Evolutionary conservation across 1,140 invertebrate species (phyloP), one percentile per base, ranked within the genome.

Genomic region (Pogonognathellus flavescens): DNA sequence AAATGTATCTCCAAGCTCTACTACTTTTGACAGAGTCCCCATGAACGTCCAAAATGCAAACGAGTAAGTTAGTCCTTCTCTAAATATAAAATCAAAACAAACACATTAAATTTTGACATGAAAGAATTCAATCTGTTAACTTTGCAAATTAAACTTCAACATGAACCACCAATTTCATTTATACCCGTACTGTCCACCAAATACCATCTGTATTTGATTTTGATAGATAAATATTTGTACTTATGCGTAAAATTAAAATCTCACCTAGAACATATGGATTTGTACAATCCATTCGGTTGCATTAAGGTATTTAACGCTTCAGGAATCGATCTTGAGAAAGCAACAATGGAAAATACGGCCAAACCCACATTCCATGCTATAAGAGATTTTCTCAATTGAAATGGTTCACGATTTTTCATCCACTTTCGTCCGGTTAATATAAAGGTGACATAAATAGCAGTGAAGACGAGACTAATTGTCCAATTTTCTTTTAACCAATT

Each of bases 401-500:
- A 99, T 89, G 95, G 94, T 57, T 95, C 94, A 87, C 97, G 93
- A 89, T 94, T 95, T 89, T 95, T 94, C 98, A 99, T 99, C 89
- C 95, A 95, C 89, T 95, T 93, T 91, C 98, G 96, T 41, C 97
- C 96, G 82, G 94, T 94, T 91, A 98, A 99, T 89, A 99, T 97
- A 53, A 97, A 92, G 20, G 97, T 92, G 93, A 99, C 95, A 90
- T 99, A 99, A 85, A 97, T 92, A 84, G 94, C 95, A 62, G 96
- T 95, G 90, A 95, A 96, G 90, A 96, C 97, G 90, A 99, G 96
- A 70, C 96, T 96, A 90, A 95, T 94, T 55, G 95, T 96, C 98
- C 98, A 99, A 91, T 99, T 97, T 87, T 96, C 93, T 57, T 94
- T 93, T 97, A 99, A 99, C 97, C 98, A 99, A 91, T 94, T 93